A percentile compares a stretch with the other conserved stretches of the same genome.
These are phyloP conservation scores for Cassiopea xamachana DNA, from an alignment of 30 jellyfish, hydroid and myxozoan genomes.

Conservation along the genomic window DNA sequence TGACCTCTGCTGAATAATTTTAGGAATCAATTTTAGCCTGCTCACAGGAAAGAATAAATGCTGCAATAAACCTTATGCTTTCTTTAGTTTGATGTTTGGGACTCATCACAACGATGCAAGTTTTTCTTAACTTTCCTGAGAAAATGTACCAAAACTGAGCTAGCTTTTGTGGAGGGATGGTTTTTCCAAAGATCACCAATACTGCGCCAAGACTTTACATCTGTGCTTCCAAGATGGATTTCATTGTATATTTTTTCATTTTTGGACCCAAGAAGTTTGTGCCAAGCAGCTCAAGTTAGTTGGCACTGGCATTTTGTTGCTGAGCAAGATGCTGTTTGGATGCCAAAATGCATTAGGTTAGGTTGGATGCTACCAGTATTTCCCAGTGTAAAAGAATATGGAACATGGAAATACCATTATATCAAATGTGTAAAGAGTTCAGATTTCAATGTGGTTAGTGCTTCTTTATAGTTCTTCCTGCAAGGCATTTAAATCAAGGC, in stretches of 20 bases:
- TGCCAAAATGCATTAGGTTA: constrained; percentile 67
- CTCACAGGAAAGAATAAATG: too few species aligned
- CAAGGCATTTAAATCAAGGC: too few species aligned
- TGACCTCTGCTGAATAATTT: not conserved
- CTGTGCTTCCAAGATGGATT: constrained; percentile 60
- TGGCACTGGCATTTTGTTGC: constrained; percentile 76
- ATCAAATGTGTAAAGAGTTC: constrained; percentile 54
- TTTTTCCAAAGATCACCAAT: constrained; percentile 73
- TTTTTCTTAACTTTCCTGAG: constrained; percentile 60
- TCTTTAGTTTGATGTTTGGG: constrained; percentile 72
- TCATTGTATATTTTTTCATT: constrained; percentile 68
- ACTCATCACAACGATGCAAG: constrained; percentile 72
- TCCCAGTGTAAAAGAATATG: constrained; percentile 71
- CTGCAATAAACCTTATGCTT: not conserved
- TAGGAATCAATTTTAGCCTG: not conserved
- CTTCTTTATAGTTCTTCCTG: too few species aligned
- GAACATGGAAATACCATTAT: constrained; percentile 78
- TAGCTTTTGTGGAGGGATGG: constrained; percentile 75
- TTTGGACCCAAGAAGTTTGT: constrained; percentile 72
- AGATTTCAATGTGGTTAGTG: constrained; percentile 59
- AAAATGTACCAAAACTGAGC: constrained; percentile 54
- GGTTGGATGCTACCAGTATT: constrained; percentile 77
- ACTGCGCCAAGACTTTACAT: constrained; percentile 74
- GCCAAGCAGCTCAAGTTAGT: constrained; percentile 56
- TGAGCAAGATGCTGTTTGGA: constrained; percentile 82